phyloP scores from a whole-genome alignment of 1,140 invertebrate species.

The Drosophila yakuba region DNA sequence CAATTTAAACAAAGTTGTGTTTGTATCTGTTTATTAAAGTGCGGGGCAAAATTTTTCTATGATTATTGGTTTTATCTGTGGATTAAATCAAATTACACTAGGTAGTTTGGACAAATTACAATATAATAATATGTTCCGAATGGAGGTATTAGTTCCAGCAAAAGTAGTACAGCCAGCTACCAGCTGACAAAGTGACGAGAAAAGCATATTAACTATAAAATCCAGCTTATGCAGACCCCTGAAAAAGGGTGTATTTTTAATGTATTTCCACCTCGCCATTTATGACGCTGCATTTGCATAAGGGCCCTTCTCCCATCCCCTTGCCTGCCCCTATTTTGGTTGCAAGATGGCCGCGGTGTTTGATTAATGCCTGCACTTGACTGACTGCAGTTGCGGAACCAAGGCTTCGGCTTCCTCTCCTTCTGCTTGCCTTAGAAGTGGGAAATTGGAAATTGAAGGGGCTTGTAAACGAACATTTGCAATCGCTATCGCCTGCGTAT shows the following conservation, averaged over 20 bases:
- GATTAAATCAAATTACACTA: background rate
- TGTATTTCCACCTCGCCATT: conserved; percentile 22
- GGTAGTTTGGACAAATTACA: no score
- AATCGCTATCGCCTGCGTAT: conserved; percentile 33
- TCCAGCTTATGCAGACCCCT: background rate
- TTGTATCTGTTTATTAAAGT: background rate
- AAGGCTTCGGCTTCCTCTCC: conserved; percentile 26
- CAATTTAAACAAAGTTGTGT: background rate
- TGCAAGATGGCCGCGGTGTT: conserved; percentile 61
- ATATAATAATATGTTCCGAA: no score
- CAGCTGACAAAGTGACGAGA: background rate
- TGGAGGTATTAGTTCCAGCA: background rate
- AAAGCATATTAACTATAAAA: background rate
- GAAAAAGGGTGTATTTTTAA: background rate
- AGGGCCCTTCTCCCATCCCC: background rate
- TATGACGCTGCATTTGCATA: conserved; percentile 60
- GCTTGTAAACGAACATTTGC: conserved; percentile 7
- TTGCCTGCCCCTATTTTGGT: background rate
- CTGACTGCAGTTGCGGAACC: conserved; percentile 50
- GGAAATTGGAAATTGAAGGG: conserved; percentile 47
- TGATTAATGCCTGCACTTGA: conserved; percentile 77
- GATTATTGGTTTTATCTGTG: background rate
- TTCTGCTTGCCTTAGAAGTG: conserved; percentile 4
- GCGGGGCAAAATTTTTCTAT: background rate
- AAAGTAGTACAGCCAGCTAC: background rate